Evolutionary conservation across 1,140 invertebrate species (phyloP).

Genomic region (Neodiprion lecontei): DNA sequence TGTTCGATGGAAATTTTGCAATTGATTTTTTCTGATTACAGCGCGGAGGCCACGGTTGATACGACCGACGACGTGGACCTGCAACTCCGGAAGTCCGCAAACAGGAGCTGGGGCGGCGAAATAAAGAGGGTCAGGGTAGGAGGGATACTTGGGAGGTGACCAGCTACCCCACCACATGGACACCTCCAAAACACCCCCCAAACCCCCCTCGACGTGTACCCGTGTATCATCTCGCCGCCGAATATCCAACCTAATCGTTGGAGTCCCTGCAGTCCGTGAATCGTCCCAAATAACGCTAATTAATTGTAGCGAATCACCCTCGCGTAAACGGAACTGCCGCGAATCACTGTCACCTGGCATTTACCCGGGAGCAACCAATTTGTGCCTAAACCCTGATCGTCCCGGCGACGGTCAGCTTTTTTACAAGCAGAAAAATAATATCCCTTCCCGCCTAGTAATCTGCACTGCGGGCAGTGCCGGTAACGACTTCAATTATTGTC

Average conservation of each 20-base stretch:
- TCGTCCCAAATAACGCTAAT: neutral
- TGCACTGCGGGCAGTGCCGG: conserved; percentile 2
- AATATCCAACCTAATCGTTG: conserved; percentile 47
- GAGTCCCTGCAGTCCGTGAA: neutral
- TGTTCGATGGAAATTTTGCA: too few relatives aligned
- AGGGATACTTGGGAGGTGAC: conserved; percentile 49
- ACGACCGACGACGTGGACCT: neutral
- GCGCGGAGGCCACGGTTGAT: neutral
- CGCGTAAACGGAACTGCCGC: neutral
- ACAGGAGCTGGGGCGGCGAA: neutral
- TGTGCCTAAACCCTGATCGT: neutral
- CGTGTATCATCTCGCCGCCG: conserved; percentile 47
- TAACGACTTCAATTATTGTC: neutral
- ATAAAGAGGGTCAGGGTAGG: conserved; percentile 24
- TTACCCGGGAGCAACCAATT: neutral
- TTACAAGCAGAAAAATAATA: neutral
- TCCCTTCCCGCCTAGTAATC: neutral
- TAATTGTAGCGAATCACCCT: neutral
- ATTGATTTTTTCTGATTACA: neutral
- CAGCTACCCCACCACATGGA: conserved; percentile 55
- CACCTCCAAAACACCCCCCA: conserved; percentile 46
- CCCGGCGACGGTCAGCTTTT: neutral
- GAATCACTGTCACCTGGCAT: neutral
- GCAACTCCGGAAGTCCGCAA: neutral
- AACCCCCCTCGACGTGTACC: conserved; percentile 48